phyloP scores from a whole-genome alignment of 2,113 vertebrate species.

The Ibidorhyncha struthersii region DNA sequence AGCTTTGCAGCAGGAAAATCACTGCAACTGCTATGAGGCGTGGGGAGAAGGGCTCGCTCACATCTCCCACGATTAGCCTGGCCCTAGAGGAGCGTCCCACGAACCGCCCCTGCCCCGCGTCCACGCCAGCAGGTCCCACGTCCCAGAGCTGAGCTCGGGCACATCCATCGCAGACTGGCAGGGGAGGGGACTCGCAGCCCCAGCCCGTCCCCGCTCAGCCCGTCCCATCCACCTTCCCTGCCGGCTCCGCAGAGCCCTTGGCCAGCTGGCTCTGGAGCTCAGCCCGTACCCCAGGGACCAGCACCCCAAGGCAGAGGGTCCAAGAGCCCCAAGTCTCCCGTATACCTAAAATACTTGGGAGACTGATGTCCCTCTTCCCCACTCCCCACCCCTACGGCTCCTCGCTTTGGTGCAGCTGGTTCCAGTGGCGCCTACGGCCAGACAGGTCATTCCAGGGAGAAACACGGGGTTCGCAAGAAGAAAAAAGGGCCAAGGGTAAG shows the following conservation, averaged over 20 bases:
- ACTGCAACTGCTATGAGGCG: fast-evolving
- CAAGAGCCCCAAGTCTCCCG: background rate
- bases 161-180: fast-evolving
- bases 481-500: background rate
- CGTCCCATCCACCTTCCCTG: background rate
- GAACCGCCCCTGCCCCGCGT: fast-evolving
- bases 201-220: background rate
- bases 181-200: background rate
- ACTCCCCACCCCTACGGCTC: background rate
- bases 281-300: fast-evolving
- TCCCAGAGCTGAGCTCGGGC: background rate
- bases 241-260: background rate
- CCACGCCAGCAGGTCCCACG: fast-evolving
- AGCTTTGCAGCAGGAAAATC: background rate
- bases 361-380: background rate
- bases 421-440: background rate
- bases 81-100: background rate
- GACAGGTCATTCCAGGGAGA: background rate
- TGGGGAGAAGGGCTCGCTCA: background rate
- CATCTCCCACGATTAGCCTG: fast-evolving
- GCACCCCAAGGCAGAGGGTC: background rate
- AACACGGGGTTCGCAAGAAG: fast-evolving
- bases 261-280: background rate
- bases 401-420: background rate
- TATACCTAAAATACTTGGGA: background rate